These are phyloP conservation scores for Nesoenas mayeri DNA, from an alignment of 2,113 vertebrate species.

Conservation along the genomic window DNA sequence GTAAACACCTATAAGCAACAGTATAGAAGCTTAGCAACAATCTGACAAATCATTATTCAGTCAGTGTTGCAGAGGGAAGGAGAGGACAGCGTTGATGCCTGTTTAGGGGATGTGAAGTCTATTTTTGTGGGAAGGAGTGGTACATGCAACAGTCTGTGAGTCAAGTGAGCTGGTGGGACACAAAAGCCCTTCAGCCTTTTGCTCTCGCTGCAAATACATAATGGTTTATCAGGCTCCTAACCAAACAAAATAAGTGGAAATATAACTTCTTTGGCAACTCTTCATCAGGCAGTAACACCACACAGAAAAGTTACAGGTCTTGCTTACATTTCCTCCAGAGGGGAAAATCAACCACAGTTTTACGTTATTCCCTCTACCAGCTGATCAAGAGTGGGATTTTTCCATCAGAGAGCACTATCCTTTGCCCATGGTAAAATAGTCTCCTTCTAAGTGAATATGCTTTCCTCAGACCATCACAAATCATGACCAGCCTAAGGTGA, in stretches of 20 bases:
- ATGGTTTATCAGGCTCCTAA: not conserved
- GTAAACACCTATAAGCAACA: not conserved
- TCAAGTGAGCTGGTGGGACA: not conserved
- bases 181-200: not conserved
- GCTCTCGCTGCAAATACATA: not conserved
- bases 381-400: accelerated
- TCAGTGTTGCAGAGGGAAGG: not conserved
- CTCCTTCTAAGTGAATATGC: not conserved
- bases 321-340: not conserved
- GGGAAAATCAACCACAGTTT: not conserved
- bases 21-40: not conserved
- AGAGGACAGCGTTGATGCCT: accelerated
- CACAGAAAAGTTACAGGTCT: not conserved
- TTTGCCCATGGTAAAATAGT: not conserved
- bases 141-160: not conserved
- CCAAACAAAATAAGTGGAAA: not conserved
- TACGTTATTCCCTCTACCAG: not conserved
- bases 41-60: not conserved
- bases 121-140: not conserved
- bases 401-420: not conserved
- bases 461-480: not conserved
- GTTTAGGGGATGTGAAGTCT: not conserved
- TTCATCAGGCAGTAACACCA: not conserved
- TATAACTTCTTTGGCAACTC: not conserved
- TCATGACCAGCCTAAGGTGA: not conserved